Evolutionary conservation across 2,888 invertebrate genomes (phyloP).

Genomic region (Carabus problematicus): DNA sequence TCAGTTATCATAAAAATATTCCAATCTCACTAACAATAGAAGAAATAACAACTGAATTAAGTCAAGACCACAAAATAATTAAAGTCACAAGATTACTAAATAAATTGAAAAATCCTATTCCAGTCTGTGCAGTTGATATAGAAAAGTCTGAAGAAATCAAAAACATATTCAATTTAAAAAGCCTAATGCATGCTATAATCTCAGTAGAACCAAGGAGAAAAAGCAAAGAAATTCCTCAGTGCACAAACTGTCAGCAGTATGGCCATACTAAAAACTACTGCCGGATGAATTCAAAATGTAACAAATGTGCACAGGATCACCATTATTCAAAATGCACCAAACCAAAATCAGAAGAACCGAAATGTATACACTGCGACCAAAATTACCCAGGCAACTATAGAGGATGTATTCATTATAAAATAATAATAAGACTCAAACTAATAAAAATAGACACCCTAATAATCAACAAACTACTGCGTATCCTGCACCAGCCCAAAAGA

Average conservation of each 20-base stretch:
- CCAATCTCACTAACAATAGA: background rate
- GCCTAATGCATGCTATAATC: constrained; percentile 14
- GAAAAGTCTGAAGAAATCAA: background rate
- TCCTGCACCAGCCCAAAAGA: no score
- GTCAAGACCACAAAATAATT: background rate
- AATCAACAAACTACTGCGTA: no score
- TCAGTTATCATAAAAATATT: constrained; percentile 17
- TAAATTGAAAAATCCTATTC: constrained; percentile 13
- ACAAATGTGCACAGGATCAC: constrained; percentile 11
- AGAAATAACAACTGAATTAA: background rate
- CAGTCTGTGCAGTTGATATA: constrained; percentile 10
- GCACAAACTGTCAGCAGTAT: constrained; percentile 20
- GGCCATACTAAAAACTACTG: constrained; percentile 20
- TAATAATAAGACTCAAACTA: no score
- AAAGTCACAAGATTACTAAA: constrained; percentile 16
- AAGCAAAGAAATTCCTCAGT: constrained; percentile 12
- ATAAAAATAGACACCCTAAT: no score
- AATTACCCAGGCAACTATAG: no score
- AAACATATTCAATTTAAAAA: constrained; percentile 12
- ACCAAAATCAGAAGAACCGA: background rate
- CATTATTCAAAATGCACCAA: constrained; percentile 14
- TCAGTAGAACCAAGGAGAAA: constrained; percentile 17
- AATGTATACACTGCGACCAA: constrained; percentile 25
- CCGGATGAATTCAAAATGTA: constrained; percentile 4
- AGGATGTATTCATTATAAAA: no score